Percentiles rank a stretch among this genome's conserved stretches.
phyloP scores from a whole-genome alignment of 1,140 invertebrate genomes.

The Neodiprion lecontei region DNA sequence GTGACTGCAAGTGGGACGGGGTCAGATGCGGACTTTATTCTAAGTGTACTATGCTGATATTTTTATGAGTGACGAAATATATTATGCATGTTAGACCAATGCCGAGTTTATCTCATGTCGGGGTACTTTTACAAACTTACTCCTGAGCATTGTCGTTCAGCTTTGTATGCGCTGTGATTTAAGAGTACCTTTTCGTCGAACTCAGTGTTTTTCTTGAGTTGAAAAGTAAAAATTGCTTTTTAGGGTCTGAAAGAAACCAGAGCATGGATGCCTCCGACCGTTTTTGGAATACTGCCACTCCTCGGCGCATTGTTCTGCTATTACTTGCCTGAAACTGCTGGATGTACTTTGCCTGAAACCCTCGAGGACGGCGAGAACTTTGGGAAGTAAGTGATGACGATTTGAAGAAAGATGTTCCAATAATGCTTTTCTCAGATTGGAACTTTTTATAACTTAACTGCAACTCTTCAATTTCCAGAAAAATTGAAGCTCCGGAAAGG shows the following conservation, averaged over 20 bases:
- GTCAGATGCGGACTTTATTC: neutral
- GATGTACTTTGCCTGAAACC: constrained; percentile 76
- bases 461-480: constrained; percentile 24
- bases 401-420: neutral
- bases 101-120: neutral
- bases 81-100: neutral
- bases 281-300: constrained; percentile 72
- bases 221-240: constrained; percentile 6
- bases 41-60: neutral
- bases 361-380: constrained; percentile 80
- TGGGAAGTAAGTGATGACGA: constrained; percentile 61
- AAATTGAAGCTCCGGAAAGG: constrained; percentile 28
- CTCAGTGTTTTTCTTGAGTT: no score
- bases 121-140: neutral
- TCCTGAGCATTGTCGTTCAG: no score
- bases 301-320: constrained; percentile 70
- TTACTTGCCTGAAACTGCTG: constrained; percentile 78
- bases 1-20: neutral
- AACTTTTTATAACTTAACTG: neutral
- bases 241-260: constrained; percentile 51
- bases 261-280: constrained; percentile 69
- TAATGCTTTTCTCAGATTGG: neutral
- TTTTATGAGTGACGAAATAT: neutral
- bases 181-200: no score
- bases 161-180: no score